Base-by-base conservation (phyloP, 2,113 vertebrate species). In the Alligator sinensis region DNA sequence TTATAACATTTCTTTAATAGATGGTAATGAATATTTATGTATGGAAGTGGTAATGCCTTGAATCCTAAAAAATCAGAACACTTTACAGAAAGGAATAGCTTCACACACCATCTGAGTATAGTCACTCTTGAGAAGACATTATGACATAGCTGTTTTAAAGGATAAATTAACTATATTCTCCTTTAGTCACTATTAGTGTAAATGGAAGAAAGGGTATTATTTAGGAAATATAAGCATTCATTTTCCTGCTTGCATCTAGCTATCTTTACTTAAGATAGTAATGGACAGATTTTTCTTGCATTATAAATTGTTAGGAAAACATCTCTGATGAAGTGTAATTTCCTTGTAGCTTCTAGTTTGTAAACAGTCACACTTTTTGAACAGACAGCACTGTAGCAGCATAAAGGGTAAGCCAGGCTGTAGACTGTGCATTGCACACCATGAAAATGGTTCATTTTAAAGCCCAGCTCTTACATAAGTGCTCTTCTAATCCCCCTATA, bases 81-180 rank as follows among this genome's bases (percentile, higher is more conserved):
- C 55, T 70, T 64, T 47, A 90, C 25, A 58, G 54, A 79, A 91
- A 68, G 1, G 9, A 82, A 84, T 88, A 4, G 2, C 1, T 86
- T 90, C 72, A 17, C 11, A 25, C 2, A 58, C 2, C 10, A 15
- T 13, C 58, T 86, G 3, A 5, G n/a, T 16, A 75, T 11, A 89
- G 22, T n/a, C 4, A 61, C 0, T 9, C 10, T 80, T 16, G 25
- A 12, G 19, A 89, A 8, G 14, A 3, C 2, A 10, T 80, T 13
- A 55, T 58, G 17, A 22, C 12, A 63, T 55, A 28, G 1, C 28
- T 18, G 92, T 89, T 94, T 84, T 92, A 92, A 93, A 79, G 11
- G 59, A n/a, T 92, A 25, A 38, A 86, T 92, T 92, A 95, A 90
- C 93, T 80, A 89, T 62, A 13, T 14, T 59, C 7, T 80, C 66